phyloP scores from a whole-genome alignment of 2,888 invertebrate genomes.

The Polydrusus tereticollis region DNA sequence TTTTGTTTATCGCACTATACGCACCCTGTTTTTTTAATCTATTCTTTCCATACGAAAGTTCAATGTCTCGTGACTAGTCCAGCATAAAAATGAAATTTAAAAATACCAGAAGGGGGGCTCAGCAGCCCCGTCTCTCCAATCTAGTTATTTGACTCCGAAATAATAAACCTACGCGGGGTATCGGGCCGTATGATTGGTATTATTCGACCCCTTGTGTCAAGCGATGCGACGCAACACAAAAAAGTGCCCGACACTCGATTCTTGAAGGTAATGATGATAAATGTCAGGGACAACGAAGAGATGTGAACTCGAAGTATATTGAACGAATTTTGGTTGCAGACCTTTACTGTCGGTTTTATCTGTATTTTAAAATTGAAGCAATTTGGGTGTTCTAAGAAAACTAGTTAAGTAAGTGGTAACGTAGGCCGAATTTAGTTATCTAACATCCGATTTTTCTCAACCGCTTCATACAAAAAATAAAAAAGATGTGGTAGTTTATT shows the following conservation, averaged over 20 bases:
- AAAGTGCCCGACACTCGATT: slow-evolving; percentile 16
- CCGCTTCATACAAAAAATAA: no score
- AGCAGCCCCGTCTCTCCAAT: slow-evolving; percentile 63
- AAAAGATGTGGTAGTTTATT: no score
- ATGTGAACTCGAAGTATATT: neutral
- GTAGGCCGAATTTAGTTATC: no score
- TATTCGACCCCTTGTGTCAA: slow-evolving; percentile 50
- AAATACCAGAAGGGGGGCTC: slow-evolving; percentile 59
- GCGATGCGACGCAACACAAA: slow-evolving; percentile 12
- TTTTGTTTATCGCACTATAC: slow-evolving; percentile 31
- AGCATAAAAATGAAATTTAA: slow-evolving; percentile 43
- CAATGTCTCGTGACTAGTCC: slow-evolving; percentile 37
- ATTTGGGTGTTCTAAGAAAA: no score
- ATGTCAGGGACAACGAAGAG: neutral
- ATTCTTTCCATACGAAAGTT: slow-evolving; percentile 12
- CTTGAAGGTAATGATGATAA: neutral
- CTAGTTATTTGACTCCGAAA: slow-evolving; percentile 63
- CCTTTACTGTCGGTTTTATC: no score
- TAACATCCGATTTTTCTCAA: no score
- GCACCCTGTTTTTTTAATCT: slow-evolving; percentile 33
- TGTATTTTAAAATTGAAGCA: no score
- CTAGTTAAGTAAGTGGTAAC: no score
- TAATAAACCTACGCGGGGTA: slow-evolving; percentile 64
- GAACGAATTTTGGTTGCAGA: no score
- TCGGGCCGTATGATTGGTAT: slow-evolving; percentile 64